These are phyloP conservation scores for Papilio xuthus DNA, from an alignment of 1,140 invertebrate genomes.

Conservation along the genomic window DNA sequence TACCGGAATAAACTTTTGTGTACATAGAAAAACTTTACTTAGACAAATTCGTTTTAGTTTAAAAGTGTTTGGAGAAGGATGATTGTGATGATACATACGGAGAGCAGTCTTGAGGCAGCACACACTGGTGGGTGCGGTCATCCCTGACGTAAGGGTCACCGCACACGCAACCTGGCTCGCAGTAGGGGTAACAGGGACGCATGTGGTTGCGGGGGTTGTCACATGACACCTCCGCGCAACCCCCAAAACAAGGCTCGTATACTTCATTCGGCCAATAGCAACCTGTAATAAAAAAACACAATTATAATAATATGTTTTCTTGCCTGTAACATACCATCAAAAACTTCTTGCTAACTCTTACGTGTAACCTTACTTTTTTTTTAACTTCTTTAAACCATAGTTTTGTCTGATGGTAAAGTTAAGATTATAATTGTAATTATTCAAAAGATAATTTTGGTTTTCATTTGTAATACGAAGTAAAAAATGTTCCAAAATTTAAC, in stretches of 20 bases:
- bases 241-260: constrained; percentile 73
- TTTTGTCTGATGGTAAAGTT: background rate
- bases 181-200: constrained; percentile 75
- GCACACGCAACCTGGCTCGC: constrained; percentile 74
- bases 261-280: constrained; percentile 74
- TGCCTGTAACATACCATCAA: background rate
- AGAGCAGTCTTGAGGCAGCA: constrained; percentile 72
- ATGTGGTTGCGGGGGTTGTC: constrained; percentile 75
- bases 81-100: constrained; percentile 56
- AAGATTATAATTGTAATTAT: background rate
- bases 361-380: background rate
- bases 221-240: constrained; percentile 73
- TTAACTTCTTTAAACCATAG: too few relatives aligned
- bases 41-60: background rate
- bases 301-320: background rate
- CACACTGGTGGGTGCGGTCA: constrained; percentile 74
- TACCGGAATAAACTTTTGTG: background rate
- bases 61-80: background rate
- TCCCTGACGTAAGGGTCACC: constrained; percentile 73
- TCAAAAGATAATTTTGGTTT: too few relatives aligned
- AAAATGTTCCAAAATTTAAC: background rate
- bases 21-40: background rate
- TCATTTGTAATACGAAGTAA: too few relatives aligned
- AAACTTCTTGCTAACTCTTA: background rate
- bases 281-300: constrained; percentile 49